Base-by-base conservation (phyloP, 2,113 vertebrate genomes). In the Ceuthmochares aereus region DNA sequence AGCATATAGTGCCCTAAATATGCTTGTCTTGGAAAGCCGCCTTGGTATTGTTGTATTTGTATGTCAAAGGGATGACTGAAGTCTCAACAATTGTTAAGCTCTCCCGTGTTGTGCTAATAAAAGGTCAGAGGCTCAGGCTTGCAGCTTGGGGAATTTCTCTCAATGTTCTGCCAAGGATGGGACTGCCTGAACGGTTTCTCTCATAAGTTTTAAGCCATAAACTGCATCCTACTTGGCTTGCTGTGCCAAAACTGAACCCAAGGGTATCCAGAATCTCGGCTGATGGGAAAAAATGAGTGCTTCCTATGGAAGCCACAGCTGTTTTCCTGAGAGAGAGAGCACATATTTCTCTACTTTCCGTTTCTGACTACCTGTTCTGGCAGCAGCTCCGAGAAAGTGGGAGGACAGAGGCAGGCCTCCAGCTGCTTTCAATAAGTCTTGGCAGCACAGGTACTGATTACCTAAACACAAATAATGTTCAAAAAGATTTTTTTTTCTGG, bases 301-400 rank as follows among this genome's bases (percentile, higher is more conserved):
- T 98, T 99, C 98, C 98, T 98, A 97, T 98, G 98, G 98, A 98
- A 98, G 97, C 91, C 84, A 95, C 98, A 99, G 99, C 98, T 99
- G 99, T 98, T 98, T 98, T 98, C 98, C 98, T 98, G 95, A 89
- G 81, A 70, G 83, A 94, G 63, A 56, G 58, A 56, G 88, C 79
- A 92, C 96, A 98, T 98, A 98, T 97, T 97, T 95, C 93, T 96
- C 84, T 95, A 64, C 97, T 98, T 98, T 98, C 96, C 86, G 87
- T 97, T 97, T 97, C 95, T 98, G 97, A 98, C 97, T 98, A 98
- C 98, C 98, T 98, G 98, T 98, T 98, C 98, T 98, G 98, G 98
- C 97, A 97, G 94, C 59, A 93, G 66, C 96, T 97, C 59, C 80
- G 42, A 85, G 76, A 90, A 96, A 97, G 68, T 58, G 78, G 88